Conservation (phyloP, 2,113 vertebrate species). For the Solea senegalensis region DNA sequence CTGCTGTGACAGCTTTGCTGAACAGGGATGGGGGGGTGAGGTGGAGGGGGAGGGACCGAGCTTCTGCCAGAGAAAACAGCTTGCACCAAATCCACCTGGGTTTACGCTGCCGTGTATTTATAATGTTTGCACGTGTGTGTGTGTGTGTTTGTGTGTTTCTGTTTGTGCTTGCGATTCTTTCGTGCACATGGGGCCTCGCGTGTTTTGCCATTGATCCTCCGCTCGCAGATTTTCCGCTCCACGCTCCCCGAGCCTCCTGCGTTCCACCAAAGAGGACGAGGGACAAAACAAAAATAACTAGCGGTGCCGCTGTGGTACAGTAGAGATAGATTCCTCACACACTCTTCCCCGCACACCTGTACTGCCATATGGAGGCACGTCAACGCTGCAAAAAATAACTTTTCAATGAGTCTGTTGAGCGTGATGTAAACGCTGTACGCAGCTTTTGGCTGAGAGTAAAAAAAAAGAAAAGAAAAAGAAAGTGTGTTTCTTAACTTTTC, state of each 20-base stretch:
- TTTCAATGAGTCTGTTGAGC: slow-evolving; percentile 41
- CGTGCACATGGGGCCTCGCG: slow-evolving; percentile 47
- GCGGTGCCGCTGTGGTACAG: slow-evolving; percentile 33
- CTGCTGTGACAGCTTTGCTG: slow-evolving; percentile 94
- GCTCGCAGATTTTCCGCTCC: slow-evolving; percentile 41
- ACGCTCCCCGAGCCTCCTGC: slow-evolving; percentile 49
- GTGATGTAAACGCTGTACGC: slow-evolving; percentile 25
- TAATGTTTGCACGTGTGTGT: slow-evolving; percentile 63
- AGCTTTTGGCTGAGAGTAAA: slow-evolving; percentile 13
- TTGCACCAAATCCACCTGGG: slow-evolving; percentile 97
- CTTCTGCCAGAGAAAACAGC: slow-evolving; percentile 92
- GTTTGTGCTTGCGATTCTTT: slow-evolving; percentile 47
- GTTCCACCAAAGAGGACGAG: slow-evolving; percentile 58
- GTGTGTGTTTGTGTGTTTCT: slow-evolving; percentile 33
- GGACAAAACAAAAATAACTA: slow-evolving; percentile 62
- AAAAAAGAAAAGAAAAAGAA: slow-evolving; percentile 7
- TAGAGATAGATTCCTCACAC: slow-evolving; percentile 63
- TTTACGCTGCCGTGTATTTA: slow-evolving; percentile 78
- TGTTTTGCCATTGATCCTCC: slow-evolving; percentile 58
- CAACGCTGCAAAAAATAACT: slow-evolving; percentile 63
- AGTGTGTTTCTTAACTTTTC: neutral
- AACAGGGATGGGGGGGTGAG: slow-evolving; percentile 79
- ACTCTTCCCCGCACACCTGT: slow-evolving; percentile 61
- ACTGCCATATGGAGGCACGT: slow-evolving; percentile 67
- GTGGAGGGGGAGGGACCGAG: slow-evolving; percentile 48